These are phyloP conservation scores for Podarcis cretensis DNA, from an alignment of 2,113 vertebrate genomes.

Conservation along the genomic window DNA sequence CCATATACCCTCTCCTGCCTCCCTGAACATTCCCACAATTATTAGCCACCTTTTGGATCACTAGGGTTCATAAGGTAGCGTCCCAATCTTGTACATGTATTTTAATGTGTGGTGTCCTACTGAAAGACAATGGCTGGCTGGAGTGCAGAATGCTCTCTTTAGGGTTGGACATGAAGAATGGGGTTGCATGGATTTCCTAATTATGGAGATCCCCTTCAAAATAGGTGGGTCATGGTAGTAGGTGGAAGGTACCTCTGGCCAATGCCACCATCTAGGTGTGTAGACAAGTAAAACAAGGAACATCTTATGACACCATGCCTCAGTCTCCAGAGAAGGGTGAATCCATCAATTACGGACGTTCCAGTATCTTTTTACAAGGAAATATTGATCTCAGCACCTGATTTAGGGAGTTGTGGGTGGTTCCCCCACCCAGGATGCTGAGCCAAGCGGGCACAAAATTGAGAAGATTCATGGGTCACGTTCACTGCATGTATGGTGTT, in stretches of 20 bases:
- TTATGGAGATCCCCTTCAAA: neutral
- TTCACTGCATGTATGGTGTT: too few relatives aligned
- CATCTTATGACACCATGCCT: neutral
- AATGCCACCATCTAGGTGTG: neutral
- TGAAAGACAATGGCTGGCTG: neutral
- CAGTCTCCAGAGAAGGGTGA: neutral
- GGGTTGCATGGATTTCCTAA: neutral
- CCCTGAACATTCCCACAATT: neutral
- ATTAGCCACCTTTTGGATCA: neutral
- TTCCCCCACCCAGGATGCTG: too few relatives aligned
- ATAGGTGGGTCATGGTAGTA: neutral
- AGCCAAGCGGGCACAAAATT: too few relatives aligned
- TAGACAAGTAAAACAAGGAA: neutral
- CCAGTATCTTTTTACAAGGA: neutral
- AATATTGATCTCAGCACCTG: too few relatives aligned
- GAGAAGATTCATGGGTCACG: too few relatives aligned
- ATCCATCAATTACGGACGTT: neutral
- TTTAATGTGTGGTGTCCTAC: neutral
- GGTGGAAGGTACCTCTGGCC: neutral
- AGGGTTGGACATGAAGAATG: neutral
- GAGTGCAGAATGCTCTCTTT: neutral
- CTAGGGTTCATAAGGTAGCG: neutral
- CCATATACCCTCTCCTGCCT: too few relatives aligned
- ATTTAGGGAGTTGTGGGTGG: too few relatives aligned
- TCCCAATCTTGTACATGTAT: neutral